These are phyloP conservation scores for Xenops minutus DNA, from an alignment of 2,797 vertebrate species.

Conservation along the genomic window DNA sequence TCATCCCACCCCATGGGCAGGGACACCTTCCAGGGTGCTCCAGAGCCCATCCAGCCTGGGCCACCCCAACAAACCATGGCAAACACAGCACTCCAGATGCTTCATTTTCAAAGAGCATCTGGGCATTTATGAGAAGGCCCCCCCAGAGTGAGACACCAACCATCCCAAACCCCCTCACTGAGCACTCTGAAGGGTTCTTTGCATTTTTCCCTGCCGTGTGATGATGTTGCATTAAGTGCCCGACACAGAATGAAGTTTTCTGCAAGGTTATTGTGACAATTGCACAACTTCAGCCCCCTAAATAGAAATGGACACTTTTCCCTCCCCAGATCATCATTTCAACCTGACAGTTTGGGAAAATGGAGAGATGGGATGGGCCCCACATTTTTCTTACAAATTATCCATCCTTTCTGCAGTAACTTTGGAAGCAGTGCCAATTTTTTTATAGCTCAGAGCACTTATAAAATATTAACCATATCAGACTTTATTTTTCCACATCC, in stretches of 20 bases:
- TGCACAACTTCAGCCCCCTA: not conserved
- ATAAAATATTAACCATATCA: conserved; percentile 48
- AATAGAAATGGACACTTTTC: not conserved
- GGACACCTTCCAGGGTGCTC: not conserved
- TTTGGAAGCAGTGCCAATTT: conserved; percentile 25
- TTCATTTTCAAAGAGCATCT: not conserved
- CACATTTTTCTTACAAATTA: conserved; percentile 21
- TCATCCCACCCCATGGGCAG: not conserved
- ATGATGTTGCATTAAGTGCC: not conserved
- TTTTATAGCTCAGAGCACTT: conserved; percentile 27
- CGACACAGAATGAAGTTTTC: not conserved
- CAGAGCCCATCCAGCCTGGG: not conserved
- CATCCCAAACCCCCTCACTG: not conserved
- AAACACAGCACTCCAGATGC: not conserved
- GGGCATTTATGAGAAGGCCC: not conserved
- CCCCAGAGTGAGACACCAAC: not conserved
- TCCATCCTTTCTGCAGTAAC: conserved; percentile 28
- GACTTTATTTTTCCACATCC: not conserved
- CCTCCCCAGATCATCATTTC: not conserved
- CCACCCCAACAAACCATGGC: not conserved
- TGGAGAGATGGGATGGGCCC: not conserved
- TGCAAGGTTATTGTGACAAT: not conserved
- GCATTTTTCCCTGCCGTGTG: not conserved
- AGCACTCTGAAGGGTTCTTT: not conserved
- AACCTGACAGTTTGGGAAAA: not conserved